Evolutionary conservation across 2,888 invertebrate genomes (phyloP), one percentile per base, ranked within the genome.

Genomic region (Orchesellides sinensis): DNA sequence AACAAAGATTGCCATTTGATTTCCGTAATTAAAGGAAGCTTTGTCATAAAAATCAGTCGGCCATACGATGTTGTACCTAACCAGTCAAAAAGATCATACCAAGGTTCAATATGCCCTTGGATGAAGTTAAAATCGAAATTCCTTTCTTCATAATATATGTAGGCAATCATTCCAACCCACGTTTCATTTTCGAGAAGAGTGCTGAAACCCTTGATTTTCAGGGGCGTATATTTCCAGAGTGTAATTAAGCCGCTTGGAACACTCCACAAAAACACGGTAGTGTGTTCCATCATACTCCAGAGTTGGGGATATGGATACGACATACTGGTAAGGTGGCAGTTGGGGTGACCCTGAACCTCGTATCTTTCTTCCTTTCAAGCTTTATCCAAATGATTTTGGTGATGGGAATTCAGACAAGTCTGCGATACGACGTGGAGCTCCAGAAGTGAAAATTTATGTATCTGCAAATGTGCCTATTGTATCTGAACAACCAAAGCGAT

Each of bases 71-170:
- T 27, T 10, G 69, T 52, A 25, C 29, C 6, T 6, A 32, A 21
- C 52, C 52, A 69, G 27, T 69, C 69, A 47, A 69, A 69, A 17
- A 29, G 14, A 12, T 69, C 21, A 47, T 69, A 69, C 69, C 69
- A 69, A 8, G 6, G 47, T 5, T 17, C 29, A 2, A 69, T 10
- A 12, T 27, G 49, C 1, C 69, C 69, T 0, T 14, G n/a, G 8
- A 69, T 29, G 25, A 69, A n/a, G 1, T 19, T 32, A 25, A 17
- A 47, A 19, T 69, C 49, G 32, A 69, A 69, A 21, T 40, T 40
- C 12, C 27, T 23, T 6, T 66, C 66, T 14, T 45, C 66, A 45
- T 66, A 5, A 2, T 2, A 1, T n/a, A n/a, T n/a, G 19, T 69
- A 52, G 4, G 52, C 69, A 17, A 69, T 5, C 69, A 69, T 69